Evolutionary conservation across 1,140 invertebrate genomes (phyloP), one percentile per base, ranked within the genome.

Genomic region (Formica selysi): DNA sequence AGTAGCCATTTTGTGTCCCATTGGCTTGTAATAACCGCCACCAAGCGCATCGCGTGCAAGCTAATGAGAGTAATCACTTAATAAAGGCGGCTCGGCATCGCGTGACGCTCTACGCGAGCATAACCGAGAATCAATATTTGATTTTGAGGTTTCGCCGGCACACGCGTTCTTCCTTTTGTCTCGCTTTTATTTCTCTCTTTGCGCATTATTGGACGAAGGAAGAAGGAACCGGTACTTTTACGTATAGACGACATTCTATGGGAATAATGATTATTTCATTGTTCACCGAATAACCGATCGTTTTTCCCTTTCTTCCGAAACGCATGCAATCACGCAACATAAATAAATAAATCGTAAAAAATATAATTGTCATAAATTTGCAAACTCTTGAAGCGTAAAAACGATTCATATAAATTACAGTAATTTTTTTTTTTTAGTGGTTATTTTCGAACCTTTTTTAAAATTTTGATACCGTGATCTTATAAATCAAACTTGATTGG

Each of bases 21-120:
- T 91, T 89, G 87, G 85, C 73, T 86, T 59, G 90, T 86, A 87
- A 89, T 85, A 79, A 85, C 85, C 89, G 89, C 57, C 87, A 87
- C 88, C 93, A 93, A 92, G 91, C 91, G 90, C 92, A 94, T 95
- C 93, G 93, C 94, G 94, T 95, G 94, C 93, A 91, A 87, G 86
- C 93, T 94, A 95, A 94, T 95, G 93, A 94, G 94, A 93, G 93
- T 94, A 95, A 94, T 95, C 94, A 94, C 94, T 95, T 94, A 95
- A 95, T 95, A 95, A 94, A 94, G 91, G 88, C 90, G 86, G 92
- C 83, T 80, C 78, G 76, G 81, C 90, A 94, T 94, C 93, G 94
- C 93, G 94, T 94, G 94, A 94, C 93, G 92, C 70, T 92, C 87
- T 86, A 73, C 89, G 84, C 85, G 70, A 62, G 67, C 62, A 87